phyloP scores from a whole-genome alignment of 2,888 invertebrate species.

The Sarcophaga variegata region DNA sequence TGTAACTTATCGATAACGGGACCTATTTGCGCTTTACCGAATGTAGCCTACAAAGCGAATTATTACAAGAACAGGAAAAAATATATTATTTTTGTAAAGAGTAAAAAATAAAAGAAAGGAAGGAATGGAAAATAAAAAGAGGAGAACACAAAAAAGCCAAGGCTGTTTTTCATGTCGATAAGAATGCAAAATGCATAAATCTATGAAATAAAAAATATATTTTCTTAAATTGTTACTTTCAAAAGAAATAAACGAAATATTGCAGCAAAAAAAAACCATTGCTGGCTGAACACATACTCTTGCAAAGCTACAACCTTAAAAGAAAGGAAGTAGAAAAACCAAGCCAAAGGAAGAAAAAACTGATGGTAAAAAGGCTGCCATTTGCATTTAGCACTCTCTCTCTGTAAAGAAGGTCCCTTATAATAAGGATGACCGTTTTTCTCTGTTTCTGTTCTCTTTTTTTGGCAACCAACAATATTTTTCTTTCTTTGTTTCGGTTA shows the following conservation, averaged over 20 bases:
- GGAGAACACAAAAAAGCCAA: conserved; percentile 33
- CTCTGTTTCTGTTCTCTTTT: neutral
- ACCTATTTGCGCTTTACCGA: too few relatives aligned
- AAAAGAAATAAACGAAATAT: neutral
- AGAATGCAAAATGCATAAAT: conserved; percentile 66
- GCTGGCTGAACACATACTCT: too few relatives aligned
- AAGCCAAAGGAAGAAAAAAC: conserved; percentile 19
- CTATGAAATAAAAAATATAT: conserved; percentile 55
- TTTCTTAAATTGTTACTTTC: conserved; percentile 41
- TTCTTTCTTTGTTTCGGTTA: conserved; percentile 28
- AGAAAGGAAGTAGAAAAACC: conserved; percentile 52
- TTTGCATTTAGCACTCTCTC: conserved; percentile 55
- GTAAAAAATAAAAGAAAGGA: too few relatives aligned
- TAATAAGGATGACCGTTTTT: neutral
- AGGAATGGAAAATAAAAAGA: neutral
- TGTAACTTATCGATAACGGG: too few relatives aligned
- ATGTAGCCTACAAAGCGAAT: conserved; percentile 1
- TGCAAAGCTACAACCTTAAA: conserved; percentile 36
- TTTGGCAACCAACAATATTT: conserved; percentile 35
- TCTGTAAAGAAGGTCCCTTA: conserved; percentile 44
- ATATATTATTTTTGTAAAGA: conserved; percentile 38
- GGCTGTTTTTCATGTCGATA: conserved; percentile 70
- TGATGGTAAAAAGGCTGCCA: conserved; percentile 63
- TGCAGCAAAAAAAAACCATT: neutral
- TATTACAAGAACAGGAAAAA: conserved; percentile 29